Percentiles rank a stretch among this genome's conserved stretches.
Evolutionary conservation across 30 jellyfish, hydroid and myxozoan genomes (phyloP).

Genomic region (Aurelia sp.): DNA sequence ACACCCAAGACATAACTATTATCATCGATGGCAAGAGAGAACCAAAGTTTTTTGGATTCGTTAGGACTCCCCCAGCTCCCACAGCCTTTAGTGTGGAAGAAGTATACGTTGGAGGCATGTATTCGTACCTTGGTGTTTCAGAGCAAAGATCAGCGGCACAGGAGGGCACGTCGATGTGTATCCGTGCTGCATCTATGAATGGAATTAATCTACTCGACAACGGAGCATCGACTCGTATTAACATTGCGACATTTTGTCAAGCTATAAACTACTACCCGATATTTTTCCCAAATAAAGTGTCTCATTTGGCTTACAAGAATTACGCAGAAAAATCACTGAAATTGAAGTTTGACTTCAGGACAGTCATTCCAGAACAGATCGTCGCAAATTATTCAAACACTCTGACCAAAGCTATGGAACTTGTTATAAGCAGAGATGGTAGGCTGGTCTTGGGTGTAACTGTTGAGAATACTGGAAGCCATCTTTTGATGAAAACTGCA

Average conservation of each 20-base stretch:
- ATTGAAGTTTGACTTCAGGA: constrained; percentile 85
- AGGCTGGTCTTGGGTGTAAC: constrained; percentile 71
- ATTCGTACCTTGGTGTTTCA: constrained; percentile 58
- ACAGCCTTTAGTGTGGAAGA: constrained; percentile 70
- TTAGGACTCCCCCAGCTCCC: constrained; percentile 86
- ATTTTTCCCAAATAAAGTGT: constrained; percentile 89
- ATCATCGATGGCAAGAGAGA: constrained; percentile 71
- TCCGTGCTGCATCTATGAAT: constrained; percentile 65
- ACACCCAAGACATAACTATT: constrained; percentile 69
- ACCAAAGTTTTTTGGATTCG: constrained; percentile 66
- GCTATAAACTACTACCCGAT: constrained; percentile 82
- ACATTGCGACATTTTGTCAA: constrained; percentile 58
- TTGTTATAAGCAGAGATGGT: constrained; percentile 85
- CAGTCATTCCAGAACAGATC: constrained; percentile 83
- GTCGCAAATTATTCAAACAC: constrained; percentile 84
- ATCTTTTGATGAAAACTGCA: constrained; percentile 81
- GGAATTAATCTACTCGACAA: constrained; percentile 49
- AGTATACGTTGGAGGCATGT: constrained; percentile 77
- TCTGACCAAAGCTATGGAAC: constrained; percentile 62
- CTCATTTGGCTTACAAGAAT: constrained; percentile 77
- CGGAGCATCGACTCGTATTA: background rate
- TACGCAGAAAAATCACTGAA: constrained; percentile 56
- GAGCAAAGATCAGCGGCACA: constrained; percentile 66
- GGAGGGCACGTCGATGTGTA: constrained; percentile 69
- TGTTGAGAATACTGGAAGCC: constrained; percentile 76